phyloP scores from a whole-genome alignment of 1,140 invertebrate genomes.

The Heliconius eleuchia region DNA sequence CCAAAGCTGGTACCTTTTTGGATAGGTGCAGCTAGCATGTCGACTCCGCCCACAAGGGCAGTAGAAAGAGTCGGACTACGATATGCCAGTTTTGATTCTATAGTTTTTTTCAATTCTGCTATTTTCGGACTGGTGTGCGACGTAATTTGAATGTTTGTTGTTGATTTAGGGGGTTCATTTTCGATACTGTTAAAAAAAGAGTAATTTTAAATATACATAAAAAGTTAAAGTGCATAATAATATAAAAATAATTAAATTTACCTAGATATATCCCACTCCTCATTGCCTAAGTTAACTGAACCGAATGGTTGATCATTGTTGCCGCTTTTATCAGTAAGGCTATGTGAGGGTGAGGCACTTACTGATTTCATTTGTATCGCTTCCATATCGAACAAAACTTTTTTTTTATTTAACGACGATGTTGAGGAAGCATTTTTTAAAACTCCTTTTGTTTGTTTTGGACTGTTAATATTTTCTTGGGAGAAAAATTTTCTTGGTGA shows the following conservation, averaged over 20 bases:
- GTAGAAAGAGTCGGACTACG: constrained; percentile 65
- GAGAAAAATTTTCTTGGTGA: constrained; percentile 54
- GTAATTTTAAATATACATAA: background rate
- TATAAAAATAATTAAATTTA: constrained; percentile 38
- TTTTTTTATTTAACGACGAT: constrained; percentile 82
- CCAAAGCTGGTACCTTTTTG: constrained; percentile 54
- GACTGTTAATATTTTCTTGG: constrained; percentile 59
- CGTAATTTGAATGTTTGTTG: constrained; percentile 51
- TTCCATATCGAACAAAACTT: constrained; percentile 83
- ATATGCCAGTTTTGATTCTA: constrained; percentile 70
- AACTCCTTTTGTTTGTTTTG: constrained; percentile 80
- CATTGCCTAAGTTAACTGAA: constrained; percentile 68
- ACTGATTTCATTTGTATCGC: constrained; percentile 79
- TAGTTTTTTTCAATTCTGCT: constrained; percentile 70
- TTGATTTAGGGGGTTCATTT: constrained; percentile 57
- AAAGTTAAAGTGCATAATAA: background rate
- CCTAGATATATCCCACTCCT: constrained; percentile 82
- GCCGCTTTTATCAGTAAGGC: constrained; percentile 68
- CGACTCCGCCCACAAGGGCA: constrained; percentile 57
- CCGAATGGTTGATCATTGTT: constrained; percentile 66
- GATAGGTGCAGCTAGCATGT: constrained; percentile 53
- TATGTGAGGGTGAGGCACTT: constrained; percentile 72
- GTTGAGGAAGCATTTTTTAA: constrained; percentile 81
- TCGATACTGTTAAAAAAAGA: constrained; percentile 58
- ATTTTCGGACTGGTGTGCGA: constrained; percentile 70